These are phyloP conservation scores for Strix uralensis DNA, from an alignment of 2,113 vertebrate genomes.

Conservation along the genomic window DNA sequence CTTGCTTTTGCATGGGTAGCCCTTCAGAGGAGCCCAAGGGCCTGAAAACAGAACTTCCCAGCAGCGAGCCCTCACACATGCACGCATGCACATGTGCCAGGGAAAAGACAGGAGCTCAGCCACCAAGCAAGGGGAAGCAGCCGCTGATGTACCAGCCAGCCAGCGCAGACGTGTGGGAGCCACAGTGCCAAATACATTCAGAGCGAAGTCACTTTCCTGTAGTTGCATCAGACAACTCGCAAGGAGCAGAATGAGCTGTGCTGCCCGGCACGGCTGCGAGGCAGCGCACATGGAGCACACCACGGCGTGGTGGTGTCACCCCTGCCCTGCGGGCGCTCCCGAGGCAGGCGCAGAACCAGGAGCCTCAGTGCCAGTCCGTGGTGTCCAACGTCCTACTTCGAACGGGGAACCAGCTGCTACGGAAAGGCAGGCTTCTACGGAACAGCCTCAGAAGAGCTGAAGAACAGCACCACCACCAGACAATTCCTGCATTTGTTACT, in stretches of 20 bases:
- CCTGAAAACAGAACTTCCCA: background rate
- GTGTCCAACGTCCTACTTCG: background rate
- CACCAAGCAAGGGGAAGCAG: background rate
- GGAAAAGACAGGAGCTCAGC: background rate
- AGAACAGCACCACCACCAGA: background rate
- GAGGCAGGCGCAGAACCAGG: background rate
- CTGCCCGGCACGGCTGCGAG: rapidly evolving
- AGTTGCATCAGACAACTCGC: background rate
- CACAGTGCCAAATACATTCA: background rate
- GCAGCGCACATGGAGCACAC: rapidly evolving
- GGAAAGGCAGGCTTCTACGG: background rate
- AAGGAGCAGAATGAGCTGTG: background rate
- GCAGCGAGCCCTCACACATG: background rate
- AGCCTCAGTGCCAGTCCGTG: background rate
- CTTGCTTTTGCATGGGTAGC: background rate
- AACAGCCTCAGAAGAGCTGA: background rate
- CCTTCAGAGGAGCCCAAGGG: background rate
- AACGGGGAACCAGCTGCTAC: background rate
- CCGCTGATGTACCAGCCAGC: rapidly evolving
- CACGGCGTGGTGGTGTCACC: rapidly evolving
- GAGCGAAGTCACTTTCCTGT: background rate
- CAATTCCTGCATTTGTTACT: rapidly evolving
- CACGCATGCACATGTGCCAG: background rate
- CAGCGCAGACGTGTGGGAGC: background rate
- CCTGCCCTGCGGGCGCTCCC: background rate